Evolutionary conservation across 2,113 vertebrate species (phyloP), one percentile per base, ranked within the genome.

Genomic region (Oriolus oriolus): DNA sequence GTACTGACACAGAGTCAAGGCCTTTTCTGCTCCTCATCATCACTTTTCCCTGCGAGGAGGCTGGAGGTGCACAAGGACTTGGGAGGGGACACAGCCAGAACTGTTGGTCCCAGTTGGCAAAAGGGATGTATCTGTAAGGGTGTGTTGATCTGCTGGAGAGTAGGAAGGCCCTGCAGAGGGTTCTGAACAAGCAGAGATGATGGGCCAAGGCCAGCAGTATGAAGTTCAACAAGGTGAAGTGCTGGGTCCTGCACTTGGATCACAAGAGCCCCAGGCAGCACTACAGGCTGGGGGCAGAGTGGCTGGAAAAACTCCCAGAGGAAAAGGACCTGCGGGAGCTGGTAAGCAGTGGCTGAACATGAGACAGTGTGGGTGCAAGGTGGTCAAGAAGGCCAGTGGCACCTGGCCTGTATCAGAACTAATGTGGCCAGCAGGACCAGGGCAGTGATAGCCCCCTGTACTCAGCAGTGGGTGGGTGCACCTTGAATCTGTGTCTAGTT

Each of bases 71-170:
- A 18, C 37, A 30, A 64, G 42, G 16, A 33, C 5, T n/a, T 21
- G 9, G 13, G 42, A 44, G 27, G 13, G 6, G 31, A 44, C 27
- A 33, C 18, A 56, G 11, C 15, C 22, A 21, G 50, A 44, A 50
- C 4, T 22, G 11, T 1, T 75, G 23, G 16, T 11, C 4, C 13
- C 27, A 61, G 0, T 0, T n/a, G 39, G 44, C 27, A 69, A n/a
- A 69, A 61, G 8, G 11, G 22, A 37, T 52, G 4, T 4, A 35
- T 28, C 28, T 22, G 49, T 15, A 61, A 42, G 35, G 16, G 2
- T 35, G 19, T 42, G n/a, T 41, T 54, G n/a, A 37, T 61, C 47
- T 69, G 63, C 26, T 61, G 35, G 14, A 41, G 54, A 41, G 42
- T 13, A 49, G 26, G 26, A 69, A 42, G 63, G 30, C 27, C 19